Evolutionary conservation across 2,113 vertebrate species (phyloP), one percentile per base, ranked within the genome.

Genomic region (Panthera uncia): DNA sequence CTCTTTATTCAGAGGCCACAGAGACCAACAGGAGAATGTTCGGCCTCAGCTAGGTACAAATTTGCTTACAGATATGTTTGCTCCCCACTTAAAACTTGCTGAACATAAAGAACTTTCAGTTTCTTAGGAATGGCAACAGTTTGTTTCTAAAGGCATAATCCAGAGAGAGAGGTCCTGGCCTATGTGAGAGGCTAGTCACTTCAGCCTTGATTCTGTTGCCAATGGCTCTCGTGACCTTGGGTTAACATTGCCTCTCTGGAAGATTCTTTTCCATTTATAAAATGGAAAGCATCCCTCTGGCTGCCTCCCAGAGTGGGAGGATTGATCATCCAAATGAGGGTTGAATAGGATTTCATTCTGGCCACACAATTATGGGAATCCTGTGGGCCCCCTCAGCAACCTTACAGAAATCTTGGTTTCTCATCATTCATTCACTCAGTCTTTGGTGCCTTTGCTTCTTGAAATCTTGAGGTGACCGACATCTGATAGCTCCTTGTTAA

Each of bases 11-110:
- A 41, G 65, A 92, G 27, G 29, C 8, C 76, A 78, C 16, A 84
- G 85, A 93, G 45, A 93, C 73, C 48, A 91, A 45, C 66, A 95
- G 63, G 18, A 95, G 38, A 81, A 88, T 41, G 50, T n/a, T 71
- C 63, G 33, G 29, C 25, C 31, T 31, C 82, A 78, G 38, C 8
- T 63, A 31, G 10, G 33, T 83, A 52, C 18, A 21, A 74, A 50
- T 82, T 89, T 96, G 84, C 31, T 69, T 95, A 19, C 25, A 83
- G 57, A 19, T 48, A 76, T 15, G 23, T 69, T 86, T 69, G 27
- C 7, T 92, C 31, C 48, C 38, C 57, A 4, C 61, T 25, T 41
- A 65, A 95, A 96, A 50, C 0, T 25, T 69, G 63, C 18, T 71
- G 55, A 41, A 89, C 89, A 96, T 66, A 78, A 83, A 92, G 61